Evolutionary conservation across 2,797 vertebrate genomes (phyloP).

Genomic region (Heterohyrax brucei): DNA sequence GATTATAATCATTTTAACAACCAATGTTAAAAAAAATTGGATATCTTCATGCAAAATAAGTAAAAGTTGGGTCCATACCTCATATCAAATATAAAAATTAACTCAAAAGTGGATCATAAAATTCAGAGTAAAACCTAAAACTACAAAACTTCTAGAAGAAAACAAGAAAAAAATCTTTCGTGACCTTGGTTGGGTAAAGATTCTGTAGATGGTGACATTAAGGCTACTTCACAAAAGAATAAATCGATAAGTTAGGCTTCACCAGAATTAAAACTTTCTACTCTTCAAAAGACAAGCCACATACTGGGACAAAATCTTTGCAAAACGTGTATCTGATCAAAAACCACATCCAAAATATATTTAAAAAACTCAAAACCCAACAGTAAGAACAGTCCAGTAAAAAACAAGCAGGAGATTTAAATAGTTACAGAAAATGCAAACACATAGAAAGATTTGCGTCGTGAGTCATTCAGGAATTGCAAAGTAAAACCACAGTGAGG

Average conservation of each 20-base stretch:
- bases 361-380: constrained; percentile 30
- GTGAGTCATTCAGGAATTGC: background rate
- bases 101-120: constrained; percentile 4
- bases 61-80: background rate
- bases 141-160: background rate
- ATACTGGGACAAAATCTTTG: background rate
- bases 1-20: background rate
- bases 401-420: background rate
- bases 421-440: background rate
- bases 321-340: constrained; percentile 32
- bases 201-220: background rate
- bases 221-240: background rate
- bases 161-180: constrained; percentile 32
- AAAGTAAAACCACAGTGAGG: background rate
- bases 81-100: constrained; percentile 22
- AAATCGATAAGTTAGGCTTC: background rate
- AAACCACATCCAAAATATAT: background rate
- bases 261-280: background rate
- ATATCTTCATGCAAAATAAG: background rate
- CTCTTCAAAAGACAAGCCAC: background rate
- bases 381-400: background rate
- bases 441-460: background rate
- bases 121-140: constrained; percentile 1
- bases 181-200: constrained; percentile 11
- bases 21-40: constrained; percentile 8